phyloP scores from a whole-genome alignment of 2,113 vertebrate species.

The Talpa occidentalis region DNA sequence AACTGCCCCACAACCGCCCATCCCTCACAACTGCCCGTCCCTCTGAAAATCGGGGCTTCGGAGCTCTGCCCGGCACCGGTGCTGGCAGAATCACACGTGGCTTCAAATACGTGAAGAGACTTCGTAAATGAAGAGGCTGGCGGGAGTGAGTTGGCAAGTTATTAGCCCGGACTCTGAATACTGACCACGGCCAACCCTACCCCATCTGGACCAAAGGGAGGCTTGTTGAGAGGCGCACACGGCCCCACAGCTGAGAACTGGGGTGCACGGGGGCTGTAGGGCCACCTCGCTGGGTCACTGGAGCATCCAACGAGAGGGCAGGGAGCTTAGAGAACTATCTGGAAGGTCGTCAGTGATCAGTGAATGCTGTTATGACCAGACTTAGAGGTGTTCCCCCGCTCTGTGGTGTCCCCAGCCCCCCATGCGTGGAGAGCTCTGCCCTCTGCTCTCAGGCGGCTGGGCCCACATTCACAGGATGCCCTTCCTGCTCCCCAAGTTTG shows the following conservation, averaged over 20 bases:
- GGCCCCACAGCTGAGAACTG: no score
- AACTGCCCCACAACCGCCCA: no score
- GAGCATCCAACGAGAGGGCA: fast-evolving
- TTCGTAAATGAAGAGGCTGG: neutral
- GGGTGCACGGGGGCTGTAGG: no score
- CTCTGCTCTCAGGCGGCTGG: neutral
- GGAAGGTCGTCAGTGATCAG: fast-evolving
- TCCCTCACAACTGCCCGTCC: no score
- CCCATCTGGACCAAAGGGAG: no score
- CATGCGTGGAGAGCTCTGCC: fast-evolving
- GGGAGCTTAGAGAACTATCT: fast-evolving
- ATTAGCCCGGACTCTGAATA: fast-evolving
- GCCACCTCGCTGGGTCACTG: fast-evolving
- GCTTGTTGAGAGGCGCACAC: no score
- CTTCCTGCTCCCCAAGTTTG: neutral
- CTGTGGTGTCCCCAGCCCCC: neutral
- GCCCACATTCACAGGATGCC: no score
- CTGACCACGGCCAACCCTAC: no score
- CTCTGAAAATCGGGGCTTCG: neutral
- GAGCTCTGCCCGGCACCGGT: neutral
- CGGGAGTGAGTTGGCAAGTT: neutral
- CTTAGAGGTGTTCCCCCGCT: neutral
- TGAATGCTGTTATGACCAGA: neutral
- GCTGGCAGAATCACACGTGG: neutral
- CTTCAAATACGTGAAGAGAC: fast-evolving